Evolutionary conservation across 1,140 invertebrate species (phyloP).

Genomic region (Nomia melanderi): DNA sequence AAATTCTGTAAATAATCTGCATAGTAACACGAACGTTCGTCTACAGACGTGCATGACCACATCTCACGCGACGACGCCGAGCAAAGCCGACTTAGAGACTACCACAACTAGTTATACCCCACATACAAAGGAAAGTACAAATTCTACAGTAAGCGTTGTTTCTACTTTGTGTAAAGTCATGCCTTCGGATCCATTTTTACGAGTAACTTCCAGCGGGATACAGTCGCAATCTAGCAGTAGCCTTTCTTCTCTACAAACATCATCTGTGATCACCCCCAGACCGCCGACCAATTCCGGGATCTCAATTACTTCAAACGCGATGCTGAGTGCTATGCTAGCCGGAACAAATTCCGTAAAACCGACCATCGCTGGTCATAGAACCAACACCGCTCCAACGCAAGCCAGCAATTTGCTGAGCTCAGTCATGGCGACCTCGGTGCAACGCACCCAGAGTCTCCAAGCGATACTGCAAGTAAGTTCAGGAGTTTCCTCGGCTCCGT

Average conservation of each 20-base stretch:
- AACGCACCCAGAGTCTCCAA: slow-evolving; percentile 72
- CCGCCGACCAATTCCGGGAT: slow-evolving; percentile 63
- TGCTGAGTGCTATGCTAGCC: slow-evolving; percentile 79
- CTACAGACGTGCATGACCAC: slow-evolving; percentile 54
- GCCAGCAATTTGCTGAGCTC: slow-evolving; percentile 73
- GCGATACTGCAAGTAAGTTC: slow-evolving; percentile 75
- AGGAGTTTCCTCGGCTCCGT: slow-evolving; percentile 49
- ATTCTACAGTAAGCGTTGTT: slow-evolving; percentile 65
- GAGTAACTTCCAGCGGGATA: slow-evolving; percentile 67
- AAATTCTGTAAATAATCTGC: slow-evolving; percentile 59
- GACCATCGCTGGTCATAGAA: slow-evolving; percentile 69
- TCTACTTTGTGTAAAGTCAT: slow-evolving; percentile 64
- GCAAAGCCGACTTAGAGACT: slow-evolving; percentile 63
- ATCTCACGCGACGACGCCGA: slow-evolving; percentile 38
- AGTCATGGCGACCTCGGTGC: slow-evolving; percentile 68
- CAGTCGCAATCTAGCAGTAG: slow-evolving; percentile 59
- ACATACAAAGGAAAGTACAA: slow-evolving; percentile 74
- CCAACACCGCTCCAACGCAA: slow-evolving; percentile 73
- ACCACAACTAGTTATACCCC: slow-evolving; percentile 65
- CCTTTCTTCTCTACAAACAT: slow-evolving; percentile 44
- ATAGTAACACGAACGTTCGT: slow-evolving; percentile 53
- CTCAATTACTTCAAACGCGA: slow-evolving; percentile 78
- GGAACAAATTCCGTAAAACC: slow-evolving; percentile 73
- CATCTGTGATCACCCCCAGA: slow-evolving; percentile 53
- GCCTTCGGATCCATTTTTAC: slow-evolving; percentile 64